phyloP scores from a whole-genome alignment of 2,113 vertebrate species.

The Himantopus leucocephalus region DNA sequence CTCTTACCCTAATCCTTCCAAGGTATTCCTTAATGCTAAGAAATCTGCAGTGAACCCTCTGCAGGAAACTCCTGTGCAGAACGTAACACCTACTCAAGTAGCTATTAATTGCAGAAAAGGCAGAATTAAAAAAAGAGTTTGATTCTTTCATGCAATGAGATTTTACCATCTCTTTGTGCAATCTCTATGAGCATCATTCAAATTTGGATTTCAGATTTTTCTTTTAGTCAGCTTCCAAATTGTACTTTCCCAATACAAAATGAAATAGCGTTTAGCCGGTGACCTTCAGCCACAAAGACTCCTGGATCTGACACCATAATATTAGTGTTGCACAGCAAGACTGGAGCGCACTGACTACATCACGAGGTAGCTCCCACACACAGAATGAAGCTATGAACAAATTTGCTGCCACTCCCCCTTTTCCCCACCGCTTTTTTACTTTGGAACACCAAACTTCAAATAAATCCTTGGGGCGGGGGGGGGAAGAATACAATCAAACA shows the following conservation, averaged over 20 bases:
- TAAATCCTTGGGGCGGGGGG: no score
- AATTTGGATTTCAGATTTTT: background rate
- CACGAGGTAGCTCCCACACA: background rate
- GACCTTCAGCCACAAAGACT: background rate
- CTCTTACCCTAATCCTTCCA: conserved; percentile 33
- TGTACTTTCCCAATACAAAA: background rate
- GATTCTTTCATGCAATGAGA: background rate
- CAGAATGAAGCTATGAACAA: background rate
- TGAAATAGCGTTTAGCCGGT: background rate
- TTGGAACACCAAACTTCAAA: background rate
- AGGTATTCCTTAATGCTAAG: conserved; percentile 34
- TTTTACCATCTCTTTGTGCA: background rate
- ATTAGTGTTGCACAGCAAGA: background rate
- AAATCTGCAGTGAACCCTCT: background rate
- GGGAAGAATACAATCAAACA: background rate
- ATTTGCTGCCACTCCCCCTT: no score
- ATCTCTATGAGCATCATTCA: background rate
- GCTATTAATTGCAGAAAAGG: background rate
- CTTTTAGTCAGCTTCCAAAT: background rate
- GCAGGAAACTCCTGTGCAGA: background rate
- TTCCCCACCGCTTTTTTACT: background rate
- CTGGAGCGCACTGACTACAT: background rate
- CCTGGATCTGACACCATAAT: background rate
- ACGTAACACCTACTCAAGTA: background rate
- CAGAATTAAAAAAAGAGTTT: background rate